Conservation (phyloP, 1,140 invertebrate species). For the Rhopalosiphum maidis region DNA sequence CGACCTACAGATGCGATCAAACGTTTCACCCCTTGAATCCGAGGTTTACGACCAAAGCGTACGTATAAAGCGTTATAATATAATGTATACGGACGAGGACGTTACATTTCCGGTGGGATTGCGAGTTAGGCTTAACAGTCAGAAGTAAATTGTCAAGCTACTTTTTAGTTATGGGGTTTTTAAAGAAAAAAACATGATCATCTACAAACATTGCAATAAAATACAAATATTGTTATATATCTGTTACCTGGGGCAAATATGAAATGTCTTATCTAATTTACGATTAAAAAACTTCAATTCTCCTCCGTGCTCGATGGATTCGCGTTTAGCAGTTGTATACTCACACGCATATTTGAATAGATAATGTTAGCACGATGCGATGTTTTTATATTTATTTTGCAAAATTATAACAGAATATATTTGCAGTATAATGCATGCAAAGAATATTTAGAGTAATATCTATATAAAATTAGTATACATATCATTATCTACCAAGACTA, state of each 20-base stretch:
- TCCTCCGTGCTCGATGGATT: neutral
- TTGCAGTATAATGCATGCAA: neutral
- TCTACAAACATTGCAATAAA: neutral
- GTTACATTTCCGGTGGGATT: neutral
- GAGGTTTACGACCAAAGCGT: neutral
- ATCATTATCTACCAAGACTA: neutral
- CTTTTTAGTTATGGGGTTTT: slow-evolving; percentile 1
- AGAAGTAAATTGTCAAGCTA: neutral
- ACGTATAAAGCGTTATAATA: neutral
- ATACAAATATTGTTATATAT: neutral
- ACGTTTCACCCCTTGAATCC: neutral
- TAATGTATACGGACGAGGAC: neutral
- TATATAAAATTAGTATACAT: neutral
- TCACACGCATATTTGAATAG: neutral
- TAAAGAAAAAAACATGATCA: neutral
- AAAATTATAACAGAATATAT: neutral
- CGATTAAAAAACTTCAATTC: neutral
- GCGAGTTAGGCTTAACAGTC: neutral
- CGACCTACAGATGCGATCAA: neutral
- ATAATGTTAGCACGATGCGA: neutral
- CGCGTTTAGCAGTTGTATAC: neutral
- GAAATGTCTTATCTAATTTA: neutral
- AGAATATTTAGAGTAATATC: too few relatives aligned
- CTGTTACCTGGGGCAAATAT: neutral
- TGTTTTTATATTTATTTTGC: neutral